Evolutionary conservation across 1,140 invertebrate species (phyloP).

Genomic region (Atta cephalotes): DNA sequence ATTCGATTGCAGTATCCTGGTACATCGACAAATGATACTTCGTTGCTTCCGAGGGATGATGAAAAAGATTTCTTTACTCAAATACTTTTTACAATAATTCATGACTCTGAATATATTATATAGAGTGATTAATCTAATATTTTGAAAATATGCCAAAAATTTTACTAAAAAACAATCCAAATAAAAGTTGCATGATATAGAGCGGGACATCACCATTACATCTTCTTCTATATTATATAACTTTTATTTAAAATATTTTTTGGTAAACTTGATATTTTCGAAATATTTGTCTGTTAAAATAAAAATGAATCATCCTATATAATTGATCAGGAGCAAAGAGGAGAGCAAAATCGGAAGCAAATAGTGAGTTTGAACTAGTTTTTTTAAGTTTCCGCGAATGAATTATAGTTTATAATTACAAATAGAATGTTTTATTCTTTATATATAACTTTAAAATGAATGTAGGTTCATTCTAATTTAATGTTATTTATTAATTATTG

Average conservation of each 20-base stretch:
- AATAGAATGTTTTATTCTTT: slow-evolving; percentile 1
- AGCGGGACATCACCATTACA: too few species aligned
- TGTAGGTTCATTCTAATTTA: neutral
- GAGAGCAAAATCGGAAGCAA: neutral
- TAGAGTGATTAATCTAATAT: too few species aligned
- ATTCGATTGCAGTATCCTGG: neutral
- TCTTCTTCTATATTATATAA: too few species aligned
- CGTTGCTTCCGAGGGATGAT: neutral
- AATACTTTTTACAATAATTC: neutral
- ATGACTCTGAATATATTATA: neutral
- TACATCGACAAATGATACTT: neutral
- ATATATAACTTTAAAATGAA: neutral
- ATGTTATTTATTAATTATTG: neutral
- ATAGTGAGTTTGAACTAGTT: neutral
- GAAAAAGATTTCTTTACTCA: neutral
- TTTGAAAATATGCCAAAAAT: too few species aligned
- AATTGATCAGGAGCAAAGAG: neutral
- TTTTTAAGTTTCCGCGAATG: neutral
- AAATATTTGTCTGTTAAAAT: too few species aligned
- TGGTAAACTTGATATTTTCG: too few species aligned
- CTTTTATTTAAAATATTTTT: too few species aligned
- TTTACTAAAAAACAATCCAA: too few species aligned
- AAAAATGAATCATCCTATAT: too few species aligned
- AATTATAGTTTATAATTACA: neutral
- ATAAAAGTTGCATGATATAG: too few species aligned